Conservation (phyloP, 1,140 invertebrate species). For the Orius laevigatus region DNA sequence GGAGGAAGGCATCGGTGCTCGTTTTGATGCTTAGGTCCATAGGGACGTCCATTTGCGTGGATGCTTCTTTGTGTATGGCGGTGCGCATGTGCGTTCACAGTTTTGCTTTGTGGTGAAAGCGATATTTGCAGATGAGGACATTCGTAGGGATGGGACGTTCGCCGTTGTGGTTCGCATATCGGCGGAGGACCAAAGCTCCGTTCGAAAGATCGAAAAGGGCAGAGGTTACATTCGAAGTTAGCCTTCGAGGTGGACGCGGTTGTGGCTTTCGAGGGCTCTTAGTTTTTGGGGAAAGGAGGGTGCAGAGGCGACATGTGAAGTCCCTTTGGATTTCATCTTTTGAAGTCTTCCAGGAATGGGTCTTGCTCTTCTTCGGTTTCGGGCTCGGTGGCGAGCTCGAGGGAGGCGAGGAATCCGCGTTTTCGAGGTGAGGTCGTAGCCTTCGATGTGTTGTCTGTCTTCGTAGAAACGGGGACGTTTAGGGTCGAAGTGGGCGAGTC, state of each 20-base stretch:
- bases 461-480: background rate
- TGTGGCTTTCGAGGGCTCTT: constrained; percentile 78
- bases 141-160: constrained; percentile 85
- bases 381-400: background rate
- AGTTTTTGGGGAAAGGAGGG: constrained; percentile 70
- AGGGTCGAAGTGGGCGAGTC: too few relatives aligned
- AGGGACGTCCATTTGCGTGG: constrained; percentile 26
- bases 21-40: constrained; percentile 12
- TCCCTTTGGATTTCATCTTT: constrained; percentile 71
- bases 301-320: constrained; percentile 75
- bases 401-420: background rate
- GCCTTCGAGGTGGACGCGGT: constrained; percentile 47
- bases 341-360: constrained; percentile 57
- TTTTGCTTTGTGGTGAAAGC: constrained; percentile 92
- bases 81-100: constrained; percentile 74
- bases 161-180: constrained; percentile 89
- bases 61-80: constrained; percentile 56
- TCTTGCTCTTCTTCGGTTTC: constrained; percentile 55
- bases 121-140: constrained; percentile 84
- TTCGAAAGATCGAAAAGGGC: constrained; percentile 72
- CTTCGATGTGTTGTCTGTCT: constrained; percentile 11
- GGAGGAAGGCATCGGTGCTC: constrained; percentile 5
- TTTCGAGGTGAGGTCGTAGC: constrained; percentile 7
- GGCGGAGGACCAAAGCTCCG: constrained; percentile 75
- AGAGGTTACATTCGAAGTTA: constrained; percentile 80